Evolutionary conservation across 2,113 vertebrate species (phyloP), one percentile per base, ranked within the genome.

Genomic region (Nematolebias whitei): DNA sequence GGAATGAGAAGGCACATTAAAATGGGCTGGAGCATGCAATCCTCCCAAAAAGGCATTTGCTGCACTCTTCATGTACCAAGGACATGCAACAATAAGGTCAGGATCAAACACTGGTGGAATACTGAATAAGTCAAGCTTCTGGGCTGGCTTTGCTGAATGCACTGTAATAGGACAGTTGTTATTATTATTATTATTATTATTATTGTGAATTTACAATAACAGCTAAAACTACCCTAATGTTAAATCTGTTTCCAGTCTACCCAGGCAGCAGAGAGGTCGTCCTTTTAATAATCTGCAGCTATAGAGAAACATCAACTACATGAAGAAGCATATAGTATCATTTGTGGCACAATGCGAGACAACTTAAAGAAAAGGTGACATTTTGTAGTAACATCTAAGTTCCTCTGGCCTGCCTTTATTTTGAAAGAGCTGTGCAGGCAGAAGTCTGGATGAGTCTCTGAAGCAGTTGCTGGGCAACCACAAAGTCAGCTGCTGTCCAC

Each of bases 51-150:
- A 89, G 81, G 80, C 80, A 83, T 86, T 88, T 84, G 80, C 78
- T 80, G 83, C 68, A 74, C 79, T 87, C 80, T 69, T 68, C 81
- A 84, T 87, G 86, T 85, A 82, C 78, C 90, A 89, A 90, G 90
- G 91, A 90, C 87, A 77, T 79, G 81, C 80, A 85, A 87, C 84
- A 85, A 79, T 88, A 87, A 91, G 88, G 90, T 91, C 88, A 85
- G 86, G 80, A 88, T 89, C 87, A 87, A 62, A 90, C 86, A 84
- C 71, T 48, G 54, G 58, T 61, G 29, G 90, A 88, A 92, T 91
- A 88, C 86, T 78, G 88, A 92, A 76, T 74, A 69, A 85, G 80
- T 73, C 35, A 70, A 69, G 57, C 71, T 85, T 68, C 50, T 69
- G 41, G 59, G 68, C 70, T 57, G 75, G 71, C 35, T 79, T 74